A percentile compares a stretch with the other conserved stretches of the same genome.
Conservation (phyloP, 2,113 vertebrate species). For the Myotis lucifugus region DNA sequence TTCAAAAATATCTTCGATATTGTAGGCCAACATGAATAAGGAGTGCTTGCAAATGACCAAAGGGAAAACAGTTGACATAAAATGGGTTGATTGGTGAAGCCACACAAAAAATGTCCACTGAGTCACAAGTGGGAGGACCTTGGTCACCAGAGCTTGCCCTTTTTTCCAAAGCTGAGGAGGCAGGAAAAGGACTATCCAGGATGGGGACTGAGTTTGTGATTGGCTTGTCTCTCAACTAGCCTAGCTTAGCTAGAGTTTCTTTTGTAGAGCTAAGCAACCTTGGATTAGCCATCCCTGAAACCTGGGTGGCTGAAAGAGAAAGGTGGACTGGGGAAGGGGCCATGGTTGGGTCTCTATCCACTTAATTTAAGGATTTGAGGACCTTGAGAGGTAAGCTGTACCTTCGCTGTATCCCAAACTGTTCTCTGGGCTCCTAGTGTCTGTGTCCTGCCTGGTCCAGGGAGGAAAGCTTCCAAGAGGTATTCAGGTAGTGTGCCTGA, state of each 20-base stretch:
- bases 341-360: background rate
- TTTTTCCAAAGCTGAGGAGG: background rate
- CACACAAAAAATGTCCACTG: background rate
- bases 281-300: background rate
- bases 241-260: background rate
- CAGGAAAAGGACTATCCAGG: background rate
- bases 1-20: background rate
- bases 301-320: background rate
- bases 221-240: background rate
- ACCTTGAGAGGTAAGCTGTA: background rate
- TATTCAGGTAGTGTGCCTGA: background rate
- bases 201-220: background rate
- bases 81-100: background rate
- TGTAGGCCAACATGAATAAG: background rate
- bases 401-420: background rate
- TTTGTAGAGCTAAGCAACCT: background rate
- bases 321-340: background rate
- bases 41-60: background rate
- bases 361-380: background rate
- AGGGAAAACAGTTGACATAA: background rate
- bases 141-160: background rate
- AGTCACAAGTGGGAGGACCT: background rate
- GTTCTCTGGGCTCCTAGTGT: background rate
- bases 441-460: background rate
- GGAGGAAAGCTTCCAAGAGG: background rate